Evolutionary conservation across 2,888 invertebrate species (phyloP).

Genomic region (Melipona beecheii): DNA sequence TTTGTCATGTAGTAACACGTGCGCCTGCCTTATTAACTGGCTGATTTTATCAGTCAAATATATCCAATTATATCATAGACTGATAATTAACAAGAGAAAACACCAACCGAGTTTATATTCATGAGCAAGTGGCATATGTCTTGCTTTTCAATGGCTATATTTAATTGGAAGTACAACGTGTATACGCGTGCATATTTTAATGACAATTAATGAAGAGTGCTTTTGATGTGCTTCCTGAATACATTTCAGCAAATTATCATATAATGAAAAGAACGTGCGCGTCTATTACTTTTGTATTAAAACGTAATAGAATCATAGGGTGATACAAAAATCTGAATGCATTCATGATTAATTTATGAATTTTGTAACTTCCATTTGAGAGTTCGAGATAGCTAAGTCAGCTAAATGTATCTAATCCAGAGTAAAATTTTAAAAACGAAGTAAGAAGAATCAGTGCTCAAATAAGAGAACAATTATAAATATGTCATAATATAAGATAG

Average conservation of each 20-base stretch:
- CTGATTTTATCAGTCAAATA: constrained; percentile 70
- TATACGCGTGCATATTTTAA: constrained; percentile 42
- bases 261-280: background rate
- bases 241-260: constrained; percentile 36
- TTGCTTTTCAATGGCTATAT: constrained; percentile 56
- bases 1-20: constrained; percentile 67
- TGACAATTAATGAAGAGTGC: constrained; percentile 37
- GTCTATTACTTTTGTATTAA: constrained; percentile 10
- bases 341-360: constrained; percentile 1
- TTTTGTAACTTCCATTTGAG: constrained; percentile 9
- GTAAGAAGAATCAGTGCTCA: constrained; percentile 66
- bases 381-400: background rate
- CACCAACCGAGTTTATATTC: constrained; percentile 67
- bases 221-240: constrained; percentile 50
- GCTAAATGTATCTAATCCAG: constrained; percentile 23
- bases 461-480: constrained; percentile 52
- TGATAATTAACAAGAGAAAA: constrained; percentile 75
- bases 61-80: constrained; percentile 79
- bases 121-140: constrained; percentile 68
- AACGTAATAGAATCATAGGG: constrained; percentile 3
- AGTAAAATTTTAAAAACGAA: constrained; percentile 50
- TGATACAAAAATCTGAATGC: background rate
- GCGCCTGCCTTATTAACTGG: constrained; percentile 69
- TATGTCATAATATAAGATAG: constrained; percentile 51
- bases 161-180: constrained; percentile 46